phyloP scores from a whole-genome alignment of 2,888 invertebrate species.

The Calliopum simillimum region DNA sequence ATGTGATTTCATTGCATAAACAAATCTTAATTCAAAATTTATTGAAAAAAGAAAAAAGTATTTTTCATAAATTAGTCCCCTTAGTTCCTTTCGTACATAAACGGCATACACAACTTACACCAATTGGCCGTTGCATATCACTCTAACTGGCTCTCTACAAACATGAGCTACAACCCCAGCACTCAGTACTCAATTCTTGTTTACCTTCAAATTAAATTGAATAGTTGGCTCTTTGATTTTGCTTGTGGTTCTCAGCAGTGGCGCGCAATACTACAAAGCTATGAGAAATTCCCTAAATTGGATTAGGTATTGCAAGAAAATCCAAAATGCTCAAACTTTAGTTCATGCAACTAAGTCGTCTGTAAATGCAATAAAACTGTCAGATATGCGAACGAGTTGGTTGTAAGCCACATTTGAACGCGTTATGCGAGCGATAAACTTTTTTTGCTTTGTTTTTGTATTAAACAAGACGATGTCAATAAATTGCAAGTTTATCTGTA shows the following conservation, averaged over 20 bases:
- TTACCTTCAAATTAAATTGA: slow-evolving; percentile 31
- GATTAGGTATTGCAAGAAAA: slow-evolving; percentile 26
- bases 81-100: background rate
- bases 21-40: background rate
- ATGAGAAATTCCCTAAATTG: slow-evolving; percentile 39
- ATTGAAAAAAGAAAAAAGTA: background rate
- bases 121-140: background rate
- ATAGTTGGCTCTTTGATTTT: background rate
- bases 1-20: no score
- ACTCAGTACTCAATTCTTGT: slow-evolving; percentile 32
- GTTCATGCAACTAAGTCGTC: background rate
- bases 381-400: background rate
- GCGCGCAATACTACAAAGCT: slow-evolving; percentile 6
- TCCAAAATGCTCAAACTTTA: background rate
- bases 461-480: no score
- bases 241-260: slow-evolving; percentile 5
- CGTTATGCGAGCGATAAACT: background rate
- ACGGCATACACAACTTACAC: background rate
- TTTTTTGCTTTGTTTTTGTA: background rate
- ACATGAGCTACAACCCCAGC: slow-evolving; percentile 1
- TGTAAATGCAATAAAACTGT: background rate
- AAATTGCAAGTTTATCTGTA: background rate
- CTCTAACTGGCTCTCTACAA: background rate
- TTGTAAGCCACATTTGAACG: background rate
- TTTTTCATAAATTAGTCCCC: slow-evolving; percentile 7